Conservation (phyloP, 2,797 vertebrate species). For the Gephyroberyx darwinii region DNA sequence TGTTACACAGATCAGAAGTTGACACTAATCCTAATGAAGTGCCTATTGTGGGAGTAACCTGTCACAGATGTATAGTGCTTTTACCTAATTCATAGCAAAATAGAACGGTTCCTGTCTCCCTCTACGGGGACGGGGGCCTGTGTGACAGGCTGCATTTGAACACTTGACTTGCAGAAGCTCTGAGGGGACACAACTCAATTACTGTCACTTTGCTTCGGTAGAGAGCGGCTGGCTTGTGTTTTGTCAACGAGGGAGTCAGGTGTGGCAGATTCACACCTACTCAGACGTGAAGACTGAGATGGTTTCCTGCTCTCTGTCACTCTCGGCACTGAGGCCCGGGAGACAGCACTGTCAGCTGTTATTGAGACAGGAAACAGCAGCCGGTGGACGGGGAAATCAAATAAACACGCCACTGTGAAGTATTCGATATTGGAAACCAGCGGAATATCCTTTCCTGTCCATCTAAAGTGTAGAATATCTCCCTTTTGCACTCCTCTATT, state of each 20-base stretch:
- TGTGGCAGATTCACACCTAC: conserved; percentile 29
- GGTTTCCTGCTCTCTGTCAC: conserved; percentile 31
- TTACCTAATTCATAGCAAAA: conserved; percentile 35
- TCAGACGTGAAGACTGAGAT: conserved; percentile 17
- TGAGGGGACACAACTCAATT: conserved; percentile 52
- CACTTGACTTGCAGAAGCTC: conserved; percentile 9
- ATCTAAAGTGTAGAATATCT: neutral
- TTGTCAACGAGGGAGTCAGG: conserved; percentile 42
- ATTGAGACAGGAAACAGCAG: conserved; percentile 18
- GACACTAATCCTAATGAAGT: conserved; percentile 53
- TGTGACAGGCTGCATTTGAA: conserved; percentile 41
- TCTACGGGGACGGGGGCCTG: conserved; percentile 17
- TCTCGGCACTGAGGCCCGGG: conserved; percentile 16
- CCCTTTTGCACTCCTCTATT: neutral
- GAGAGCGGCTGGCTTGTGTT: conserved; percentile 30
- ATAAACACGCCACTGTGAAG: neutral
- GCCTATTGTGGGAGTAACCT: conserved; percentile 42
- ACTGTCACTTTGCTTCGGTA: conserved; percentile 45
- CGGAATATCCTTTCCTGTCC: neutral
- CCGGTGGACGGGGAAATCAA: neutral
- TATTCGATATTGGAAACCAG: neutral
- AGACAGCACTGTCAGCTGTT: conserved; percentile 17
- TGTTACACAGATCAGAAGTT: conserved; percentile 35
- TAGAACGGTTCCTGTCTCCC: conserved; percentile 27
- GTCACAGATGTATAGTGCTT: conserved; percentile 31